A percentile compares a stretch with the other conserved stretches of the same genome.
Conservation (phyloP, 1,140 invertebrate genomes). For the Drosophila pandora region DNA sequence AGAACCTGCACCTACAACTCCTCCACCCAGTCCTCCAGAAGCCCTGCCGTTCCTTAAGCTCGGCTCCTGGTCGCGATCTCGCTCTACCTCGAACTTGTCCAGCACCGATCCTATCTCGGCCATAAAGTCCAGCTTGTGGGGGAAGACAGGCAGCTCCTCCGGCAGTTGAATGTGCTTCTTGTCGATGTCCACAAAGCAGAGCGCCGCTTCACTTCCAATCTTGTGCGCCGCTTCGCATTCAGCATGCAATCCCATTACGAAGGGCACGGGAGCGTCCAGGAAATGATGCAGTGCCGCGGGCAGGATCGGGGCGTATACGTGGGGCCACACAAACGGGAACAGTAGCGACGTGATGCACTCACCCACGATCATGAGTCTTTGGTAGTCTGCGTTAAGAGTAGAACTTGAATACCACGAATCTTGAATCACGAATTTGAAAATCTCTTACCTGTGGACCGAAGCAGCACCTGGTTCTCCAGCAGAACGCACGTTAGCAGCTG, state of each 20-base stretch:
- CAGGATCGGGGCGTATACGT: slow-evolving; percentile 99
- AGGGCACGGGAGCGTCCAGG: slow-evolving; percentile 99
- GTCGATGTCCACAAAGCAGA: slow-evolving; percentile 98
- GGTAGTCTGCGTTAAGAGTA: slow-evolving; percentile 89
- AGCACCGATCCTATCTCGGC: slow-evolving; percentile 93
- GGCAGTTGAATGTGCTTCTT: slow-evolving; percentile 95
- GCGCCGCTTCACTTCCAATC: slow-evolving; percentile 90
- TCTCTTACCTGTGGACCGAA: slow-evolving; percentile 92
- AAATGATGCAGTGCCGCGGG: slow-evolving; percentile 98
- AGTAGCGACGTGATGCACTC: slow-evolving; percentile 96
- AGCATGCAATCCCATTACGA: slow-evolving; percentile 96
- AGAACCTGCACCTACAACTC: background rate
- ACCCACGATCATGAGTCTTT: slow-evolving; percentile 97
- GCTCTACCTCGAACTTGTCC: slow-evolving; percentile 87
- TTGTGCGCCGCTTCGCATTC: slow-evolving; percentile 84
- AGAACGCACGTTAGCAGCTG: slow-evolving; percentile 98
- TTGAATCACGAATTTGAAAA: background rate
- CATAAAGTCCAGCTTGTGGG: slow-evolving; percentile 93
- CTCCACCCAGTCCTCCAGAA: slow-evolving; percentile 1
- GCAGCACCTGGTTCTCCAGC: slow-evolving; percentile 97
- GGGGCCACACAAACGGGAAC: slow-evolving; percentile 98
- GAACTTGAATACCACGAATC: background rate
- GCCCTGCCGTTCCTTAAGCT: slow-evolving; percentile 74
- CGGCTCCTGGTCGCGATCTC: slow-evolving; percentile 69
- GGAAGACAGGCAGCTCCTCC: slow-evolving; percentile 97